phyloP scores from a whole-genome alignment of 2,113 vertebrate genomes.

The Clupea harengus region DNA sequence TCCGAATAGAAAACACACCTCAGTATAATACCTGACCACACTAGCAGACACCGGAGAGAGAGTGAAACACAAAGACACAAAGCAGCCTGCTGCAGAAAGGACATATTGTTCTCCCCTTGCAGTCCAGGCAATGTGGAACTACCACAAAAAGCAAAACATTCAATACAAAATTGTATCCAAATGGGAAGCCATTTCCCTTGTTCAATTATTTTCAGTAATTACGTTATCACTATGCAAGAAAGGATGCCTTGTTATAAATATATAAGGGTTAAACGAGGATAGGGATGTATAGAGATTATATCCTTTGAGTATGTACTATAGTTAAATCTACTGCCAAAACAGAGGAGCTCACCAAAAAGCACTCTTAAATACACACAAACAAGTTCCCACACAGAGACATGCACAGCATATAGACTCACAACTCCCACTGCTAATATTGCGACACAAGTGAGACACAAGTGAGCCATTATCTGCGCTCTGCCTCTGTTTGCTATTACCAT shows the following conservation, averaged over 20 bases:
- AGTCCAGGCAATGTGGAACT: not conserved
- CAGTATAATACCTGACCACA: not conserved
- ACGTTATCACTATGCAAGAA: not conserved
- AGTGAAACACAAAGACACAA: not conserved
- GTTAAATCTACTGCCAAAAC: too few species aligned
- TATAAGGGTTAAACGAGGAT: not conserved
- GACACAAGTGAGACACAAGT: not conserved
- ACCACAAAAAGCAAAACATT: not conserved
- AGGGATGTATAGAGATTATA: not conserved
- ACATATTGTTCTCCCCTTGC: not conserved
- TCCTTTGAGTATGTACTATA: too few species aligned
- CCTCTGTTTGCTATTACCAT: not conserved
- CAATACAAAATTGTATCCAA: not conserved
- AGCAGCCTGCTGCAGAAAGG: not conserved
- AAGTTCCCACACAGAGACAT: not conserved
- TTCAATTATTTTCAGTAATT: not conserved
- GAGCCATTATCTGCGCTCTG: not conserved
- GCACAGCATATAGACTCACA: not conserved
- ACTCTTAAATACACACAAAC: not conserved
- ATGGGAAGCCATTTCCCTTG: not conserved
- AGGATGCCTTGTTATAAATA: not conserved
- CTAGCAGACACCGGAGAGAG: not conserved
- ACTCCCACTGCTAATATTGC: not conserved
- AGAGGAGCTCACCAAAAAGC: not conserved
- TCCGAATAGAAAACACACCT: not conserved